Conservation (phyloP, 2,888 invertebrate genomes). For the Zhuqinia jingwanae region DNA sequence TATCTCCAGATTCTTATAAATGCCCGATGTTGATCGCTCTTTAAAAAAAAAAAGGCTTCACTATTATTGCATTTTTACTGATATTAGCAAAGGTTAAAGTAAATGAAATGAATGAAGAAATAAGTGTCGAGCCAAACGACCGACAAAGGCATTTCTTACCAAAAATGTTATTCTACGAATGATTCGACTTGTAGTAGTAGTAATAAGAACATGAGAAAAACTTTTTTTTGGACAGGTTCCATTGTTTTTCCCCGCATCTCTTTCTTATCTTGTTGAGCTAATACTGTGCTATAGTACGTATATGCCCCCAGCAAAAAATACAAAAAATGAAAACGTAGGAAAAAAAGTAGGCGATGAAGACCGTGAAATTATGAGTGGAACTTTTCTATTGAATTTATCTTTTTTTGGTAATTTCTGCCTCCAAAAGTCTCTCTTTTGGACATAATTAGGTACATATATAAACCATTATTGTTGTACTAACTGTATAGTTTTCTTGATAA, state of each 20-base stretch:
- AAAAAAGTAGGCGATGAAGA: slow-evolving; percentile 46
- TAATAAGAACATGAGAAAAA: slow-evolving; percentile 31
- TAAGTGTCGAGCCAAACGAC: slow-evolving; percentile 40
- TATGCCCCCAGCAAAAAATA: too few species aligned
- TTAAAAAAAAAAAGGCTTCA: background rate
- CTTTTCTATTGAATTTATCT: slow-evolving; percentile 58
- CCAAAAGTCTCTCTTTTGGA: background rate
- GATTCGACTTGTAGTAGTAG: slow-evolving; percentile 33
- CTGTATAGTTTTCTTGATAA: background rate
- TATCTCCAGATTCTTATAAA: too few species aligned
- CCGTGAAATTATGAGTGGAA: slow-evolving; percentile 55
- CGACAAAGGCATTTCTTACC: slow-evolving; percentile 39
- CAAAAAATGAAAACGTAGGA: slow-evolving; percentile 31
- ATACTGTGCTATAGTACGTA: background rate
- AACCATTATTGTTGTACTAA: background rate
- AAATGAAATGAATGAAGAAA: slow-evolving; percentile 36
- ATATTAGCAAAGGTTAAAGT: background rate
- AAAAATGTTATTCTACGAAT: background rate
- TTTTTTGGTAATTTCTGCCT: background rate
- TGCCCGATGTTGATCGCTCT: slow-evolving; percentile 3
- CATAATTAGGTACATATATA: slow-evolving; percentile 3
- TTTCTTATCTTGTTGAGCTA: slow-evolving; percentile 35
- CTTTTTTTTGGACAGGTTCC: slow-evolving; percentile 58
- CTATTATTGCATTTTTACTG: background rate
- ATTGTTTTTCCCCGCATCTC: slow-evolving; percentile 44